Base-by-base conservation (phyloP, 2,888 invertebrate genomes). In the Scaptomyza flava region DNA sequence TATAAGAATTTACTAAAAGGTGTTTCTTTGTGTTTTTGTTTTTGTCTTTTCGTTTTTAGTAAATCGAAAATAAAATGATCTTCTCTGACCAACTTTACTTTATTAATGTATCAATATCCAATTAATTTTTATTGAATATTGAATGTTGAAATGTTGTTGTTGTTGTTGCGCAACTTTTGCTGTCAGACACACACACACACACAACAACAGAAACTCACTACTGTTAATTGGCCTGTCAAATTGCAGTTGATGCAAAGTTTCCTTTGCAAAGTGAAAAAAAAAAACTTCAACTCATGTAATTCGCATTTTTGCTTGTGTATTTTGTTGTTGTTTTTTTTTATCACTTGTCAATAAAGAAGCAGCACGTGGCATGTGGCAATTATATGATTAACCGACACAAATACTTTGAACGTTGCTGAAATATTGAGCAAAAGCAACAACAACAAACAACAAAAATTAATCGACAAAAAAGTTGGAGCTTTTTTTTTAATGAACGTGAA, bases 401-500 rank as follows among this genome's bases (percentile, higher is more conserved):
- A 48, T 53, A 45, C 41, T 41, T 41, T 33, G 14, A 20, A 27
- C 9, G 11, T 11, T 43, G 63, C 54, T 54, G 48, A 73, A 72
- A 60, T 59, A 66, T 57, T 42, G 59, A 20, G 9, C 6, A n/a
- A 20, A 17, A 4, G 23, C 17, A 8, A 17, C 23, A 23, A 23
- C 27, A 27, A 6, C 6, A 1, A 23, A 23, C 17, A 9, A 43
- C 4, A 11, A 17, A 53, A 54, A 14, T 31, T 31, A 36, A 42
- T 57, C 51, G 62, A 63, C n/a, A 52, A 20, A n/a, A 31, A 36
- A 30, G 30, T 33, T 12, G 23, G 23, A 3, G 31, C 43, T 23
- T 42, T 38, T 33, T 48, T 48, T 63, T 72, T 74, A 81, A 81
- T 82, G 81, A 82, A 82, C 84, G 79, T 82, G 77, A 86, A 86